phyloP scores from a whole-genome alignment of 2,888 invertebrate genomes.

The Orchesellides sinensis region DNA sequence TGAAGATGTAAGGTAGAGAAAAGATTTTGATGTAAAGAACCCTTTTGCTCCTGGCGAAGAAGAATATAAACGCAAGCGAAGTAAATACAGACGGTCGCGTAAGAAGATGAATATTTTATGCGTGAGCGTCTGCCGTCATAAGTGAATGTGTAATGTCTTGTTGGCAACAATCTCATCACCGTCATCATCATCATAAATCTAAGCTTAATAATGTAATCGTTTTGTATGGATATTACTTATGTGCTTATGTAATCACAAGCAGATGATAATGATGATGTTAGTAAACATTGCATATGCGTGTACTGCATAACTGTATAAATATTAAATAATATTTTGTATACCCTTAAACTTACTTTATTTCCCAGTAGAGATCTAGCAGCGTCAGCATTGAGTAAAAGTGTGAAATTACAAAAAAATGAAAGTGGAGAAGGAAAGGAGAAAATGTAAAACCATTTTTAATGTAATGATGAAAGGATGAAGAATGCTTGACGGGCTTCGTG shows the following conservation, averaged over 20 bases:
- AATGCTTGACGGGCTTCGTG: slow-evolving; percentile 22
- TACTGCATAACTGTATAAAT: background rate
- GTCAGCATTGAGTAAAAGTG: background rate
- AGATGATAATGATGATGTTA: slow-evolving; percentile 11
- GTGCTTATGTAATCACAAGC: slow-evolving; percentile 9
- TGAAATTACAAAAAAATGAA: background rate
- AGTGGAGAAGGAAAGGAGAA: background rate
- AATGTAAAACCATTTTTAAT: slow-evolving; percentile 15
- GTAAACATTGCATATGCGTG: too few relatives aligned
- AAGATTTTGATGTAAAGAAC: background rate
- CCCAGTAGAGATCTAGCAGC: background rate
- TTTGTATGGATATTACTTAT: background rate
- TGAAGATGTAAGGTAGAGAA: background rate
- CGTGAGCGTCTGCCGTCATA: slow-evolving; percentile 3
- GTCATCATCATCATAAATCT: slow-evolving; percentile 34
- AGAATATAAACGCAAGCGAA: too few relatives aligned
- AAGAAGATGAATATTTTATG: slow-evolving; percentile 48
- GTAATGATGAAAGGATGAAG: too few relatives aligned
- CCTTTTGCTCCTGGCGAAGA: slow-evolving; percentile 32
- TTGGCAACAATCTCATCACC: slow-evolving; percentile 45
- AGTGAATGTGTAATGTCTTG: slow-evolving; percentile 18
- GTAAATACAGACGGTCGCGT: slow-evolving; percentile 1
- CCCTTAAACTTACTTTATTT: too few relatives aligned
- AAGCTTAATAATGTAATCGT: background rate
- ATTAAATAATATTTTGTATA: background rate